phyloP scores from a whole-genome alignment of 1,140 invertebrate species.

The Aphelinus atriplicis region DNA sequence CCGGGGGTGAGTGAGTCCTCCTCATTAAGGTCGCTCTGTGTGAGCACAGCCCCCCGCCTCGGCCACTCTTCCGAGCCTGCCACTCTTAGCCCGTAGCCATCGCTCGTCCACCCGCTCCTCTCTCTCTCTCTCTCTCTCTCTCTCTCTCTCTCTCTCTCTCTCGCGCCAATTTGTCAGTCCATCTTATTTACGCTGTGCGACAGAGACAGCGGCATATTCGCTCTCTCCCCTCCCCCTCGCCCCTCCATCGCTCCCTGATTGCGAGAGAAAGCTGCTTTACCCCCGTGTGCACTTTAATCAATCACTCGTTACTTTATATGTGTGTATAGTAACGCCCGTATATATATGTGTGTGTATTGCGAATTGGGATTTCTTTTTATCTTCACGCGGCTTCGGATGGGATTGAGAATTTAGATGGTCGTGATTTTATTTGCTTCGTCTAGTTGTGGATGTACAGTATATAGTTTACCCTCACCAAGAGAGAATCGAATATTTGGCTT shows the following conservation, averaged over 20 bases:
- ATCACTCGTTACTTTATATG: background rate
- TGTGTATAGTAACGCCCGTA: too few relatives aligned
- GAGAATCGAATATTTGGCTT: too few relatives aligned
- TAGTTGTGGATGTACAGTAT: too few relatives aligned
- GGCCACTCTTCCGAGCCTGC: background rate
- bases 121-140: slow-evolving; percentile 19
- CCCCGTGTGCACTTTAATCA: slow-evolving; percentile 11
- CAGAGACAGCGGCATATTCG: background rate
- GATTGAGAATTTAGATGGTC: background rate
- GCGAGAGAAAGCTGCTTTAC: too few relatives aligned
- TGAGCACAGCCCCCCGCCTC: slow-evolving; percentile 41
- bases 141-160: background rate
- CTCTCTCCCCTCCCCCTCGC: background rate
- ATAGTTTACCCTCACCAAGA: too few relatives aligned
- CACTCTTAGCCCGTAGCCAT: background rate
- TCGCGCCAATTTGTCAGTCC: slow-evolving; percentile 39
- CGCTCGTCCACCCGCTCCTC: background rate
- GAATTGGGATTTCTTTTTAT: too few relatives aligned
- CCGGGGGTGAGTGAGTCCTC: slow-evolving; percentile 41
- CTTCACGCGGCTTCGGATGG: too few relatives aligned
- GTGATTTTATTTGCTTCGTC: background rate
- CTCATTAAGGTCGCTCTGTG: slow-evolving; percentile 44
- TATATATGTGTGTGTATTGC: too few relatives aligned
- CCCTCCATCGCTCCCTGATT: too few relatives aligned
- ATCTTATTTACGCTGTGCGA: slow-evolving; percentile 42